Percentiles rank a stretch among this genome's conserved stretches.
These are phyloP conservation scores for Plectropomus leopardus DNA, from an alignment of 2,113 vertebrate species.

Conservation along the genomic window DNA sequence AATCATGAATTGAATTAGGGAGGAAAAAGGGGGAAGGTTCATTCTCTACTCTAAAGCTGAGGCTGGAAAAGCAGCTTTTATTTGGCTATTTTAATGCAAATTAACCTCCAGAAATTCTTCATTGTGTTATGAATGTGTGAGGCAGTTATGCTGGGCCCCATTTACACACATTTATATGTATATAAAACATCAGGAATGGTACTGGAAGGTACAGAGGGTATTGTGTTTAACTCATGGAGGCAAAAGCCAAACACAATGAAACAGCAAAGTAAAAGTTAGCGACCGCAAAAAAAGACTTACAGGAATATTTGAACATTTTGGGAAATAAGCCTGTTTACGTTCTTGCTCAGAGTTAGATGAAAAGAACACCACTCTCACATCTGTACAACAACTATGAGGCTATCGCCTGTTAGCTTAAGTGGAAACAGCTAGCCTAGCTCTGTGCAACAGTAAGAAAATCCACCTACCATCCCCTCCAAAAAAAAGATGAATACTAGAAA, in stretches of 20 bases:
- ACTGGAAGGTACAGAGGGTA: slow-evolving; percentile 1
- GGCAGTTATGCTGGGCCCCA: slow-evolving; percentile 40
- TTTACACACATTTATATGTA: slow-evolving; percentile 43
- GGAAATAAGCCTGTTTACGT: background rate
- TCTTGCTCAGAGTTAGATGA: background rate
- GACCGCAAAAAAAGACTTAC: background rate
- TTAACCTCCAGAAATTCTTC: slow-evolving; percentile 53
- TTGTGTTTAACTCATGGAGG: background rate
- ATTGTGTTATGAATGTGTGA: slow-evolving; percentile 67
- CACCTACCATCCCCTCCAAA: background rate
- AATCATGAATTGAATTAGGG: slow-evolving; percentile 76
- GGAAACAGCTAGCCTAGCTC: background rate
- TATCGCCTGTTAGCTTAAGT: background rate
- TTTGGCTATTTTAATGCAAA: slow-evolving; percentile 81
- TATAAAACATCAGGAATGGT: slow-evolving; percentile 3
- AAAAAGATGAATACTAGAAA: too few species aligned
- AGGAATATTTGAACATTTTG: background rate
- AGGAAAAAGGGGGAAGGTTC: slow-evolving; percentile 56
- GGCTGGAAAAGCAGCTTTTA: slow-evolving; percentile 69
- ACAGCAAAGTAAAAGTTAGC: background rate
- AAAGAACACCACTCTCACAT: background rate
- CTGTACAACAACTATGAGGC: background rate
- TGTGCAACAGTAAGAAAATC: too few species aligned
- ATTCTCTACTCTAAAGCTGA: slow-evolving; percentile 66
- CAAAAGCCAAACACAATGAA: background rate